phyloP scores from a whole-genome alignment of 2,888 invertebrate species.

The Anthophora plumipes region DNA sequence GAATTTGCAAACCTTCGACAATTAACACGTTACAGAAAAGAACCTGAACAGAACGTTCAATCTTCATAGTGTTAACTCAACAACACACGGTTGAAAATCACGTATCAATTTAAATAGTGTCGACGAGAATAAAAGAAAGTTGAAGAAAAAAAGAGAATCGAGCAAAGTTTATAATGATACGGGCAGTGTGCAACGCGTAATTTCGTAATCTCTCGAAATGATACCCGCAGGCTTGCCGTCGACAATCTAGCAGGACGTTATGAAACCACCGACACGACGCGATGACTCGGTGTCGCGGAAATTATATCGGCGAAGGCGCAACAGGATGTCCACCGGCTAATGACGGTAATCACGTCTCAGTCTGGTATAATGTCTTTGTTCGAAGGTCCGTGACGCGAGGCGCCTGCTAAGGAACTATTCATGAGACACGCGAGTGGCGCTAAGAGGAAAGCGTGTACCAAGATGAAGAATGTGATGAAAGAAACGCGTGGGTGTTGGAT shows the following conservation, averaged over 20 bases:
- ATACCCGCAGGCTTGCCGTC: constrained; percentile 28
- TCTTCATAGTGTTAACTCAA: too few species aligned
- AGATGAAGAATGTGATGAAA: neutral
- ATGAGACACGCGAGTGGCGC: constrained; percentile 26
- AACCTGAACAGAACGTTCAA: too few species aligned
- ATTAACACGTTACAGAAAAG: too few species aligned
- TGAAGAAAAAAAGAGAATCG: constrained; percentile 23
- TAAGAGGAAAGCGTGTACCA: neutral
- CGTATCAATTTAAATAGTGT: constrained; percentile 13
- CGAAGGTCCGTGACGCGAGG: constrained; percentile 25
- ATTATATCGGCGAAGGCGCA: constrained; percentile 67
- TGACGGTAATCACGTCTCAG: constrained; percentile 69
- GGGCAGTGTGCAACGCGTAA: constrained; percentile 21
- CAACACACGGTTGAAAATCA: neutral
- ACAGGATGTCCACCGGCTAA: constrained; percentile 69
- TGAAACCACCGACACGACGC: constrained; percentile 46
- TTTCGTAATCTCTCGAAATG: constrained; percentile 52
- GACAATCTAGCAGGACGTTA: constrained; percentile 54
- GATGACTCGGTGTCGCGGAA: constrained; percentile 61
- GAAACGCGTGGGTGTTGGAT: neutral
- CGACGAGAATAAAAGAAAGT: neutral
- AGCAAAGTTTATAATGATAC: constrained; percentile 31
- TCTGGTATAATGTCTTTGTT: constrained; percentile 75
- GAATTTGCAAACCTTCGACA: too few species aligned
- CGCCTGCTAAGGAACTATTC: constrained; percentile 15